Conservation (phyloP, 2,797 vertebrate species). For the Helicolenus hilgendorfi region DNA sequence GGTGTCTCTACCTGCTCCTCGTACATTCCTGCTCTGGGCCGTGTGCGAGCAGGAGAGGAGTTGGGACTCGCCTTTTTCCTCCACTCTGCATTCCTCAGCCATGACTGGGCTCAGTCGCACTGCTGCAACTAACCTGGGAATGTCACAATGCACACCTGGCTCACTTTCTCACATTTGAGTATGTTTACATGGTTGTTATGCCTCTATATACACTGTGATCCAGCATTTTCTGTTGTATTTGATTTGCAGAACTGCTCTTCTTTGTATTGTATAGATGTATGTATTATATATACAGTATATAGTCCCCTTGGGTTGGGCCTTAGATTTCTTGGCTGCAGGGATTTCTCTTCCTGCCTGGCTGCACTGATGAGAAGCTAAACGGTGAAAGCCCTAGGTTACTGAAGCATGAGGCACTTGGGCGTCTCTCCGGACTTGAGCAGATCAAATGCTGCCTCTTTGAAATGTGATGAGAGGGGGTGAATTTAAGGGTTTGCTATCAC, state of each 20-base stretch:
- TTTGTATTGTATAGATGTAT: background rate
- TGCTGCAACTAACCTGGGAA: conserved; percentile 61
- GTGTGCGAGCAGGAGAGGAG: conserved; percentile 70
- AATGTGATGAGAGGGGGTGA: conserved; percentile 60
- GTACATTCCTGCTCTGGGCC: conserved; percentile 78
- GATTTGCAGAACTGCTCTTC: background rate
- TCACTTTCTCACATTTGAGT: conserved; percentile 7
- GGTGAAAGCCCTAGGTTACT: conserved; percentile 42
- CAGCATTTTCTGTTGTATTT: background rate
- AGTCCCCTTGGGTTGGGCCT: background rate
- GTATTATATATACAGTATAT: background rate
- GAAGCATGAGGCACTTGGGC: conserved; percentile 45
- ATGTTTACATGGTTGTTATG: background rate
- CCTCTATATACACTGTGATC: background rate
- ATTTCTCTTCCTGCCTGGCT: conserved; percentile 36
- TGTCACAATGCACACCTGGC: conserved; percentile 53
- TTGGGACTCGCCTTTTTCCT: conserved; percentile 81
- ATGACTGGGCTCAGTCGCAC: conserved; percentile 65
- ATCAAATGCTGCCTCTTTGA: conserved; percentile 73
- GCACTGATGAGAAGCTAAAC: conserved; percentile 69
- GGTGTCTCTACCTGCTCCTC: conserved; percentile 76
- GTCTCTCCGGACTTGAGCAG: conserved; percentile 55
- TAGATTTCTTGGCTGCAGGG: conserved; percentile 44
- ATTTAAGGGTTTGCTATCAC: conserved; percentile 36
- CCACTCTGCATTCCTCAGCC: conserved; percentile 81